phyloP scores from a whole-genome alignment of 2,888 invertebrate genomes.

The Erannis defoliaria region DNA sequence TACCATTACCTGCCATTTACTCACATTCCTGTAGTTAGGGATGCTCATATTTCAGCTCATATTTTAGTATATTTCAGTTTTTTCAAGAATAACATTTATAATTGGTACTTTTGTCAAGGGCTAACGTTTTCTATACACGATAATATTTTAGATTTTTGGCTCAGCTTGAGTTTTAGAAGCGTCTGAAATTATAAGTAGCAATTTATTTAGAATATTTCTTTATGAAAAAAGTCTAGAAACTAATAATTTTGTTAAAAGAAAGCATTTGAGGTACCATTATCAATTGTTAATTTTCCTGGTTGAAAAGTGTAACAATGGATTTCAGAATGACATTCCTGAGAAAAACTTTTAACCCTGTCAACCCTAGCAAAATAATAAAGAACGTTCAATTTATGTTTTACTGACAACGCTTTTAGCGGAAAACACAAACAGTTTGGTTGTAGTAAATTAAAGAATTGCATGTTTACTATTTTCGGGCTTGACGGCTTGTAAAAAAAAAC shows the following conservation, averaged over 20 bases:
- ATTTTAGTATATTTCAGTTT: not conserved
- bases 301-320: not conserved
- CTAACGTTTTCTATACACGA: not conserved
- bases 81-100: too few relatives aligned
- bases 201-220: too few relatives aligned
- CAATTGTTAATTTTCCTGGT: not conserved
- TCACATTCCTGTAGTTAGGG: constrained; percentile 34
- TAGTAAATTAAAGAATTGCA: constrained; percentile 39
- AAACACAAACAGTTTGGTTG: constrained; percentile 36
- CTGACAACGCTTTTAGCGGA: constrained; percentile 37
- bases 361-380: constrained; percentile 34
- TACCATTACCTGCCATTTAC: constrained; percentile 38
- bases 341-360: constrained; percentile 12
- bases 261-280: not conserved
- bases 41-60: constrained; percentile 8
- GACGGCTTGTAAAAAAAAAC: constrained; percentile 18
- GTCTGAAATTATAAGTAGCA: too few relatives aligned
- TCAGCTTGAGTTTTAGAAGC: too few relatives aligned
- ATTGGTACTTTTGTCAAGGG: not conserved
- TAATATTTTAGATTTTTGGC: too few relatives aligned
- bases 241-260: not conserved
- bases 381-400: constrained; percentile 33
- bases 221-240: too few relatives aligned
- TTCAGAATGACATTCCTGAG: not conserved
- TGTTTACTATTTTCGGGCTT: constrained; percentile 29